Evolutionary conservation across 2,797 vertebrate species (phyloP).

Genomic region (Limosa lapponica): DNA sequence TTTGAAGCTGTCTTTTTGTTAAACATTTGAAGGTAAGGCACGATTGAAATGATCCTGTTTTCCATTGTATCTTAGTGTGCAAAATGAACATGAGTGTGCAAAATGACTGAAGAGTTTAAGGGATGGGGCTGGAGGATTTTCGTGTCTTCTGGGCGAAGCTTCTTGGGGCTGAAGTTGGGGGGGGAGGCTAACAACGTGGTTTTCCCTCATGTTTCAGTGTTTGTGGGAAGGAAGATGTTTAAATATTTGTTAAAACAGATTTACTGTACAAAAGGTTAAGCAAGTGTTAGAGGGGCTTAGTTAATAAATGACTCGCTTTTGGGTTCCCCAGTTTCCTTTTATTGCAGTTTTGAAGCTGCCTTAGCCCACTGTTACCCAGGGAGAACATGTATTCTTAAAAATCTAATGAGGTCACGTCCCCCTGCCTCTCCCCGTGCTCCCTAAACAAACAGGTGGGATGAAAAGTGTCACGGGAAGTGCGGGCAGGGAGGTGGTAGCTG

Average conservation of each 20-base stretch:
- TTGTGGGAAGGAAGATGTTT: neutral
- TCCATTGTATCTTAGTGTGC: neutral
- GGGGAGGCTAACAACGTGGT: fast-evolving
- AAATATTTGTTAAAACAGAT: neutral
- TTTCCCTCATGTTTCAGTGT: neutral
- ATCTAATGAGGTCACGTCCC: no score
- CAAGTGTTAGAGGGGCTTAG: neutral
- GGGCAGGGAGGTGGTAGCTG: neutral
- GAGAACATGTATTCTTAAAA: neutral
- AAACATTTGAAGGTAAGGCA: neutral
- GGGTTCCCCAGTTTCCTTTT: neutral
- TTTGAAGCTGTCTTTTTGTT: neutral
- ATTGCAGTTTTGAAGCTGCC: neutral
- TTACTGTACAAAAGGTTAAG: neutral
- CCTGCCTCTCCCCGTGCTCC: neutral
- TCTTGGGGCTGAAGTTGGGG: neutral
- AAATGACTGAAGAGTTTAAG: neutral
- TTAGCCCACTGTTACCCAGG: neutral
- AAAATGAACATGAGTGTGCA: neutral
- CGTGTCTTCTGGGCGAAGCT: neutral
- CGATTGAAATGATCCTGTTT: neutral
- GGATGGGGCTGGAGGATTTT: neutral
- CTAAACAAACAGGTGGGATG: neutral
- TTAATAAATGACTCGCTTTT: neutral
- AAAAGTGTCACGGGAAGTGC: neutral